These are phyloP conservation scores for Acanthococcus lagerstroemiae DNA, from an alignment of 2,888 invertebrate genomes.

Conservation along the genomic window DNA sequence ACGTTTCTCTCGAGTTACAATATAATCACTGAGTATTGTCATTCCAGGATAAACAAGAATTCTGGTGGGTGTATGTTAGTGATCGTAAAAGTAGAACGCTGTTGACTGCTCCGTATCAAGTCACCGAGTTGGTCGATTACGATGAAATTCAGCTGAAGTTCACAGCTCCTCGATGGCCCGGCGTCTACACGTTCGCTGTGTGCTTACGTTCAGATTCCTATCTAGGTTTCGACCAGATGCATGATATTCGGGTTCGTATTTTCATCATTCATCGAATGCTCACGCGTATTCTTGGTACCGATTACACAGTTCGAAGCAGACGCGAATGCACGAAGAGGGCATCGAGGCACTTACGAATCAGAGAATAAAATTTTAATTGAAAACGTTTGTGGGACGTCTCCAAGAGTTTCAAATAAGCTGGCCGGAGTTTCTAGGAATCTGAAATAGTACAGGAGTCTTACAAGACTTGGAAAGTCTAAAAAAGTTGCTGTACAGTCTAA, in stretches of 20 bases:
- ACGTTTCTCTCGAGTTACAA: background rate
- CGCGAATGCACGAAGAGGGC: too few relatives aligned
- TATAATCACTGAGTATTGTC: conserved; percentile 3
- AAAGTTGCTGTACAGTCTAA: too few relatives aligned
- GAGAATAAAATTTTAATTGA: too few relatives aligned
- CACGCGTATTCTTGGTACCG: too few relatives aligned
- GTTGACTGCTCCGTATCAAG: conserved; percentile 83
- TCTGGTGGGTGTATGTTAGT: conserved; percentile 98
- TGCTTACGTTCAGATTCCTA: conserved; percentile 94
- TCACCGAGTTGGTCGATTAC: conserved; percentile 78
- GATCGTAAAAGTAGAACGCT: conserved; percentile 87
- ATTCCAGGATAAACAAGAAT: conserved; percentile 79
- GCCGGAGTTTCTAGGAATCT: too few relatives aligned
- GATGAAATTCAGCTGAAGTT: conserved; percentile 93
- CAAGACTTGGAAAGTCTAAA: too few relatives aligned
- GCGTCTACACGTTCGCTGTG: conserved; percentile 83
- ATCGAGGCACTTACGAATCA: too few relatives aligned
- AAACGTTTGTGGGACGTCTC: too few relatives aligned
- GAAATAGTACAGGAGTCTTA: too few relatives aligned
- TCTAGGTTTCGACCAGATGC: conserved; percentile 88
- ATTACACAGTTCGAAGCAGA: too few relatives aligned
- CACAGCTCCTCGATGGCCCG: conserved; percentile 89
- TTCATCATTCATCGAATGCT: too few relatives aligned
- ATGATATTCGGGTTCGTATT: conserved; percentile 67
- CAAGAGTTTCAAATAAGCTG: too few relatives aligned